A percentile compares a stretch with the other conserved stretches of the same genome.
These are phyloP conservation scores for Paramormyrops hopkinsi DNA, from an alignment of 2,797 vertebrate genomes.

Conservation along the genomic window DNA sequence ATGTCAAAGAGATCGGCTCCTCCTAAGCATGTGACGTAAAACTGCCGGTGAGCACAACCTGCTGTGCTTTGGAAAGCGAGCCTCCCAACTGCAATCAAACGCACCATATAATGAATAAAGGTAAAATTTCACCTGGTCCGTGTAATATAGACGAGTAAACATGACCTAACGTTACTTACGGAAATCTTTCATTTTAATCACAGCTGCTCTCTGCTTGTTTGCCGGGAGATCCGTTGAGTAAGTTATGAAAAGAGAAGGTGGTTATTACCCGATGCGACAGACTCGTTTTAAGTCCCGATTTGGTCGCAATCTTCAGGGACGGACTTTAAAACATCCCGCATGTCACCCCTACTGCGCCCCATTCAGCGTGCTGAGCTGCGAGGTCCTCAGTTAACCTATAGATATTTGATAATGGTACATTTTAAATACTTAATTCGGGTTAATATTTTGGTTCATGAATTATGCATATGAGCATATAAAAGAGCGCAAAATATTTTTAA, in stretches of 20 bases:
- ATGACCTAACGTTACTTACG: neutral
- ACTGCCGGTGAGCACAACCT: neutral
- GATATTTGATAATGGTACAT: neutral
- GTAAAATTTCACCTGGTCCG: neutral
- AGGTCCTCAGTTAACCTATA: neutral
- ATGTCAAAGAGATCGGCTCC: constrained; percentile 2
- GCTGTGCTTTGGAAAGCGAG: neutral
- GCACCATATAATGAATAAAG: neutral
- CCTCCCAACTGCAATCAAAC: neutral
- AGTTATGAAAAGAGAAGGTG: neutral
- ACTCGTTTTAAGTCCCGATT: neutral
- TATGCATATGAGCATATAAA: neutral
- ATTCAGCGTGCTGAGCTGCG: neutral
- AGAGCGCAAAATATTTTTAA: neutral
- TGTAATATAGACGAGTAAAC: neutral
- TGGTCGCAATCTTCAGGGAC: neutral
- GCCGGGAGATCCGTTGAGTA: neutral
- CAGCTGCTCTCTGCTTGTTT: neutral
- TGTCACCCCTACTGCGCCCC: neutral
- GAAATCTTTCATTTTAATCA: neutral
- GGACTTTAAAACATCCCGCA: neutral
- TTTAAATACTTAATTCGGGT: neutral
- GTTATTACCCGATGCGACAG: neutral
- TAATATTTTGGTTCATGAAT: neutral
- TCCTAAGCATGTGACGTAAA: neutral